Conservation (phyloP, 2,888 invertebrate genomes). For the Leuctra nigra region DNA sequence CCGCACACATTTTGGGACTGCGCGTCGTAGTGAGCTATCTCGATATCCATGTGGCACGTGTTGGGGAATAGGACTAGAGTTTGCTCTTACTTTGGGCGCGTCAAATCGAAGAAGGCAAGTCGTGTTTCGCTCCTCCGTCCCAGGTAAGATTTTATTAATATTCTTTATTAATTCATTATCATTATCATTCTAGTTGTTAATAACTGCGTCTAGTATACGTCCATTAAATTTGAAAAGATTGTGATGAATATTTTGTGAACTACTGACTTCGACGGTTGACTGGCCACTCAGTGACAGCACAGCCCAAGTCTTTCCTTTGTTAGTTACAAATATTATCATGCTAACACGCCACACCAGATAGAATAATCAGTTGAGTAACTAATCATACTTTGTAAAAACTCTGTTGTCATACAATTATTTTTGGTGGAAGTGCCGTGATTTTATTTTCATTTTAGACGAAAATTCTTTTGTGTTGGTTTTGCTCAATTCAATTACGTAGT, state of each 20-base stretch:
- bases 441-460: too few species aligned
- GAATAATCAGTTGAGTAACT: too few species aligned
- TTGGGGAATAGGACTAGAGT: neutral
- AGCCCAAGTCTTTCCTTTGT: too few species aligned
- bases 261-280: neutral
- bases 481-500: too few species aligned
- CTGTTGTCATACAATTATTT: too few species aligned
- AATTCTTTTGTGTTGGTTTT: too few species aligned
- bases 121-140: neutral
- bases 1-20: slow-evolving; percentile 16
- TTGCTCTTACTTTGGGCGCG: slow-evolving; percentile 1
- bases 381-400: too few species aligned
- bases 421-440: too few species aligned
- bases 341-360: too few species aligned
- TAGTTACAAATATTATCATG: too few species aligned
- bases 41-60: slow-evolving; percentile 26
- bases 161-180: neutral
- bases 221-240: neutral
- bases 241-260: neutral
- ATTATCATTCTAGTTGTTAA: neutral
- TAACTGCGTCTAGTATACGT: neutral
- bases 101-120: neutral
- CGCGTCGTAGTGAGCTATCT: slow-evolving; percentile 23
- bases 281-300: too few species aligned
- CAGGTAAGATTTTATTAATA: neutral